A percentile compares a stretch with the other conserved stretches of the same genome.
Conservation (phyloP, 2,888 invertebrate genomes). For the Cyaniris semiargus region DNA sequence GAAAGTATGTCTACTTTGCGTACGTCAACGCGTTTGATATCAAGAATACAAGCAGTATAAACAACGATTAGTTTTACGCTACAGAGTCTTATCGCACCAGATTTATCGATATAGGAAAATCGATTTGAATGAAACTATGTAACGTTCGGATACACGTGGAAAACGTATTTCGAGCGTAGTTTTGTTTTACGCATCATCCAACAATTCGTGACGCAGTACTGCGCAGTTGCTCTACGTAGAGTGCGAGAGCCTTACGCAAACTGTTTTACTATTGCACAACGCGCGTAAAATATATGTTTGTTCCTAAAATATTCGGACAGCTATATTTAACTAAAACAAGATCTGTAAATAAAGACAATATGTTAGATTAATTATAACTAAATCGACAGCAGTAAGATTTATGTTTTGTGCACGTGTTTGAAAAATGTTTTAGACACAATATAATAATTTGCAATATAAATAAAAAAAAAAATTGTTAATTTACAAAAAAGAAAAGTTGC, state of each 20-base stretch:
- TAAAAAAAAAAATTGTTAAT: not conserved
- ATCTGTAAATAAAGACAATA: not conserved
- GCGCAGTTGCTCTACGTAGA: conserved; percentile 7
- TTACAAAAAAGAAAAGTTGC: not conserved
- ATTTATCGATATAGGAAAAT: not conserved
- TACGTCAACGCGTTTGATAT: not conserved
- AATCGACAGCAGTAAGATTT: no score
- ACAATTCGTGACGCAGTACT: conserved; percentile 20
- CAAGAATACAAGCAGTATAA: not conserved
- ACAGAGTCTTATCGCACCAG: not conserved
- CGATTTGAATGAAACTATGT: conserved; percentile 18
- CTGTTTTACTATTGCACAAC: not conserved
- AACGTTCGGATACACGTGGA: conserved; percentile 21
- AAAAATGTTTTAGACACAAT: no score
- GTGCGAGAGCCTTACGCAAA: not conserved
- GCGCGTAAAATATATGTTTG: not conserved
- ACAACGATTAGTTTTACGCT: not conserved
- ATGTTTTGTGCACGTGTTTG: no score
- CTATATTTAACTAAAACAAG: not conserved
- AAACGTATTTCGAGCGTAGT: conserved; percentile 10
- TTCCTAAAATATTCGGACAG: not conserved
- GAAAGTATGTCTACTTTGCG: no score
- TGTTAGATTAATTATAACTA: no score
- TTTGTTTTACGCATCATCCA: conserved; percentile 24
- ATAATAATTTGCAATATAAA: no score